Evolutionary conservation across 2,113 vertebrate genomes (phyloP), one percentile per base, ranked within the genome.

Genomic region (Sapajus apella): DNA sequence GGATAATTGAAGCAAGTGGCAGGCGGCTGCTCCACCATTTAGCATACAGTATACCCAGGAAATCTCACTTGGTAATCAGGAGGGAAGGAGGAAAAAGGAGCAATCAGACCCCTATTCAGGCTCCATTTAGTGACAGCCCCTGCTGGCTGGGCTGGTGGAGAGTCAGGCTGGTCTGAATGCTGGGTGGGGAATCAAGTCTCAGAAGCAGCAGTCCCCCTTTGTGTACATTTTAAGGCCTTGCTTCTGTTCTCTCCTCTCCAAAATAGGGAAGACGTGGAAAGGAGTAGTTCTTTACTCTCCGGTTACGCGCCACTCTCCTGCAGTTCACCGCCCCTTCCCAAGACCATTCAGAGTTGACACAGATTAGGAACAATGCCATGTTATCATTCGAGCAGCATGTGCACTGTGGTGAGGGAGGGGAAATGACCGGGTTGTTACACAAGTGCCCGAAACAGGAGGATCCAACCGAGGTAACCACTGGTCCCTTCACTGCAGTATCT

Each of bases 21-120:
- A 95, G 98, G 98, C 98, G 97, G 98, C 98, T 96, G 97, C 95
- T 98, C 98, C 97, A 94, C 98, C 98, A 98, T 98, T 98, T 98
- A 98, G 98, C 97, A 98, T 97, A 98, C 98, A 98, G 98, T 98
- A 98, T 98, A 98, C 98, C 98, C 98, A 98, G 98, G 99, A 99
- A 99, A 98, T 98, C 98, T 98, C 98, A 97, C 98, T 98, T 97
- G 96, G 98, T 98, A 99, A 99, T 99, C 99, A 99, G 98, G 97
- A 97, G 93, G 80, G 97, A 92, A 97, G 94, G 83, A 98, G 95
- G 87, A 97, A 98, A 98, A 98, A 98, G 98, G 98, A 98, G 98
- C 98, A 99, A 99, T 99, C 99, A 99, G 98, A 98, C 97, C 98
- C 98, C 90, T 98, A 99, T 99, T 99, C 99, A 99, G 97, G 86